Evolutionary conservation across 2,113 vertebrate genomes (phyloP), one percentile per base, ranked within the genome.

Genomic region (Pseudopodoces humilis): DNA sequence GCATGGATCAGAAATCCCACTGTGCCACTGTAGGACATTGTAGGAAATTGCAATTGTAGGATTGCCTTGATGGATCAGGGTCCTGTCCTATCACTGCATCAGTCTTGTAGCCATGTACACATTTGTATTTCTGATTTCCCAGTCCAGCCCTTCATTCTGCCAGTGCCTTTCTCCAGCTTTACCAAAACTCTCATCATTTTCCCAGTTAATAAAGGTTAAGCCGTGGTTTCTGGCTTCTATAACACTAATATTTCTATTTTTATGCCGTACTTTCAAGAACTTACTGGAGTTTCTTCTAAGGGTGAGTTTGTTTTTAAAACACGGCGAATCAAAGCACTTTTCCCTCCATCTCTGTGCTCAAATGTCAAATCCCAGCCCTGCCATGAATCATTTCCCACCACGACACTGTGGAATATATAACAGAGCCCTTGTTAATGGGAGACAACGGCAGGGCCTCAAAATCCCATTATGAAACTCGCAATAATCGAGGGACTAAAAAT

Each of bases 401-500:
- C 31, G 47, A 39, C 68, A 23, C 82, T 9, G 3, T 6, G 3
- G 90, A 76, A 31, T 50, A 28, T 43, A 5, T 10, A 43, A 59
- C 63, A 52, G 76, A 74, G 33, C 63, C 41, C 2, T 2, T 46
- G n/a, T 81, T 85, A 62, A 86, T 53, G 60, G 88, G 85, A 91
- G 39, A 41, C 75, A 86, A 25, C 2, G 7, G 41, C 59, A 43
- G 62, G 64, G 52, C 86, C 86, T 88, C 60, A 67, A 86, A 94
- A 90, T 93, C 27, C 1, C 63, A 18, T 95, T 86, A 80, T 46
- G 49, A 81, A 95, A 71, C 58, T 78, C 1, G 0, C 71, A 78
- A 71, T 93, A 90, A 84, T 65, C 6, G 5, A 88, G 74, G 56
- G 37, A 53, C 72, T 90, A 84, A 96, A 94, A 95, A 93, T 92